phyloP scores from a whole-genome alignment of 2,888 invertebrate species.

The Entomobrya multifasciata region DNA sequence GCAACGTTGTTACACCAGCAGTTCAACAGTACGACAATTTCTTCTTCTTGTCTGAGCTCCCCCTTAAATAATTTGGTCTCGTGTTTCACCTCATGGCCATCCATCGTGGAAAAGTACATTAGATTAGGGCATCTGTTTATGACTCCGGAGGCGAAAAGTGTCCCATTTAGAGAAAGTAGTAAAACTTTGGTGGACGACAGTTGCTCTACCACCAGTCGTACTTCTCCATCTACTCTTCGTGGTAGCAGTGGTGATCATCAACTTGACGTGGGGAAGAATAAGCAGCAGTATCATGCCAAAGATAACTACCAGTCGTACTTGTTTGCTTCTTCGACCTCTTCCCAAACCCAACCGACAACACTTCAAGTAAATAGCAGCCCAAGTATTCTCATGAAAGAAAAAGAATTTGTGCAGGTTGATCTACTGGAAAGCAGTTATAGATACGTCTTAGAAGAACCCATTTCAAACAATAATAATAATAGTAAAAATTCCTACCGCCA shows the following conservation, averaged over 20 bases:
- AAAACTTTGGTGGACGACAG: conserved; percentile 54
- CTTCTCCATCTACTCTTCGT: background rate
- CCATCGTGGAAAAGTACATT: conserved; percentile 66
- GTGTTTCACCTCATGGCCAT: conserved; percentile 70
- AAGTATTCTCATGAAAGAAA: conserved; percentile 47
- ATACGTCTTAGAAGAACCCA: background rate
- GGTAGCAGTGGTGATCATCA: conserved; percentile 28
- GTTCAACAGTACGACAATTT: background rate
- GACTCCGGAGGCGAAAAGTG: conserved; percentile 69
- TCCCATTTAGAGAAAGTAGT: conserved; percentile 68
- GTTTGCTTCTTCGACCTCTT: conserved; percentile 9
- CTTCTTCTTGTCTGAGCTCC: conserved; percentile 14
- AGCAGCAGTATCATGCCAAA: conserved; percentile 48
- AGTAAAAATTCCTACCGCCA: conserved; percentile 17
- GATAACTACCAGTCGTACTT: conserved; percentile 53
- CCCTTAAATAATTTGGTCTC: conserved; percentile 66
- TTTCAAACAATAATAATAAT: conserved; percentile 30
- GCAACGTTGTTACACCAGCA: conserved; percentile 17
- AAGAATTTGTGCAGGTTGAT: conserved; percentile 50
- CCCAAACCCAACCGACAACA: background rate
- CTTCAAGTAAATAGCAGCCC: conserved; percentile 24
- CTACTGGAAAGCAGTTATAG: conserved; percentile 59
- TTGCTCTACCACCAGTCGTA: conserved; percentile 11
- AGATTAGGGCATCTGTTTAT: conserved; percentile 70
- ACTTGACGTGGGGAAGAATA: conserved; percentile 44